These are phyloP conservation scores for Congeria kusceri DNA, from an alignment of 2,888 invertebrate species.

Conservation along the genomic window DNA sequence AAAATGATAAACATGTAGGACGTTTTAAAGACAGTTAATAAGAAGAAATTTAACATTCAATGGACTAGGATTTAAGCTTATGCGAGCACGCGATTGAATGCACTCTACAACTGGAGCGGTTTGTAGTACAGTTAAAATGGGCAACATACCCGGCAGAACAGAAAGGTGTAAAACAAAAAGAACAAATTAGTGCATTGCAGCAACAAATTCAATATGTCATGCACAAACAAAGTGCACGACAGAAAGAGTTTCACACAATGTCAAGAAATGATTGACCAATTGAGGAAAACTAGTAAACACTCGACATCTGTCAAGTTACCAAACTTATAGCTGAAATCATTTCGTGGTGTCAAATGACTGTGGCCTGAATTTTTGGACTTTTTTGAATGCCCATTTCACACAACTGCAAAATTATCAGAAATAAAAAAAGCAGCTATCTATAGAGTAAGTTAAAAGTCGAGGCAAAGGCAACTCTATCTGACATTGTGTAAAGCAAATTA, in stretches of 20 bases:
- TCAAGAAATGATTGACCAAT: not conserved
- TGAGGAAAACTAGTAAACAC: not conserved
- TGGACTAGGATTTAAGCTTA: not conserved
- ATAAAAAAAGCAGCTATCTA: slow-evolving; percentile 26
- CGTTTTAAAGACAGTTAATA: slow-evolving; percentile 5
- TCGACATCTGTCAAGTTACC: slow-evolving; percentile 25
- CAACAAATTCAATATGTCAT: not conserved
- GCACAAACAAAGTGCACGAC: not conserved
- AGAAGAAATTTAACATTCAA: not conserved
- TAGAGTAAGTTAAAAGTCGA: slow-evolving; percentile 8
- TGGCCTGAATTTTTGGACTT: slow-evolving; percentile 39
- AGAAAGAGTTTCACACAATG: slow-evolving; percentile 5
- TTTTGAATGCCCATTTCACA: slow-evolving; percentile 28
- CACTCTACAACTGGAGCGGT: not conserved
- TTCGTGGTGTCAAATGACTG: slow-evolving; percentile 14
- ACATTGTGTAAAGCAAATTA: slow-evolving; percentile 17
- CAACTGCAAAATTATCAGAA: slow-evolving; percentile 12
- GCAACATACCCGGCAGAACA: not conserved
- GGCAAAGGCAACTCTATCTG: slow-evolving; percentile 2
- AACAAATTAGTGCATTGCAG: not conserved
- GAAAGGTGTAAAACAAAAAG: not conserved
- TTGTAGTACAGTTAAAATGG: not conserved
- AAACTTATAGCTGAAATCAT: slow-evolving; percentile 24
- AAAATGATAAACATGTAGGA: slow-evolving; percentile 8
- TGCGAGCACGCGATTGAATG: slow-evolving; percentile 14